Base-by-base conservation (phyloP, 2,888 invertebrate genomes). In the Neuroscelio doddi region DNA sequence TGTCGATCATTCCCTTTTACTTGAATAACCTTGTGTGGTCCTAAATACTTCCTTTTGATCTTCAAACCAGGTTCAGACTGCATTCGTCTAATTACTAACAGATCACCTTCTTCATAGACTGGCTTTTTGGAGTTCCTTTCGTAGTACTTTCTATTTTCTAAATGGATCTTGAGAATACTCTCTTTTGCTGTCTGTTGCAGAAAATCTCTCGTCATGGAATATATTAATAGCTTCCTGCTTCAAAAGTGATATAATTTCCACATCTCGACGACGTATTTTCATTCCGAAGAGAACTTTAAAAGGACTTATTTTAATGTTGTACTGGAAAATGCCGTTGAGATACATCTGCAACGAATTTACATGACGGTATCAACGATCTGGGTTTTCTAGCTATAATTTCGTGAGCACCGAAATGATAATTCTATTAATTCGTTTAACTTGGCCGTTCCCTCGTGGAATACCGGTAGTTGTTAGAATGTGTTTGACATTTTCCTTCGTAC, bases 31-130 rank as follows among this genome's bases (percentile, higher is more conserved):
- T 64, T 51, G 39, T 80, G 79, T n/a, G 80, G 79, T 1, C 80
- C 82, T n/a, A 81, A 61, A 58, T 67, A 81, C 52, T 80, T 81
- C 1, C 67, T 50, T 15, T 63, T 59, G 8, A 82, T 36, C 58
- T 84, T 83, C n/a, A 79, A 42, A 0, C 78, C 80, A 10, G 70
- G 67, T 5, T 79, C 80, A 59, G 76, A 79, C 46, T 82, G 78
- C 0, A 79, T 80, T 17, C 79, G 56, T 56, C 79, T 75, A 9
- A 81, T 80, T 3, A 78, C 79, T 3, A 81, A 77, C 38, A 74
- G 27, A 30, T 75, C 69, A 9, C 55, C 68, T 27, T 36, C 47
- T 15, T 32, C 30, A 10, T 52, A 52, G 3, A 9, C 5, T 5
- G 50, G 36, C n/a, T 17, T 30, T 7, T 45, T 62, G 34, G 39